phyloP scores from a whole-genome alignment of 2,113 vertebrate genomes.

The Apodemus speciosus region DNA sequence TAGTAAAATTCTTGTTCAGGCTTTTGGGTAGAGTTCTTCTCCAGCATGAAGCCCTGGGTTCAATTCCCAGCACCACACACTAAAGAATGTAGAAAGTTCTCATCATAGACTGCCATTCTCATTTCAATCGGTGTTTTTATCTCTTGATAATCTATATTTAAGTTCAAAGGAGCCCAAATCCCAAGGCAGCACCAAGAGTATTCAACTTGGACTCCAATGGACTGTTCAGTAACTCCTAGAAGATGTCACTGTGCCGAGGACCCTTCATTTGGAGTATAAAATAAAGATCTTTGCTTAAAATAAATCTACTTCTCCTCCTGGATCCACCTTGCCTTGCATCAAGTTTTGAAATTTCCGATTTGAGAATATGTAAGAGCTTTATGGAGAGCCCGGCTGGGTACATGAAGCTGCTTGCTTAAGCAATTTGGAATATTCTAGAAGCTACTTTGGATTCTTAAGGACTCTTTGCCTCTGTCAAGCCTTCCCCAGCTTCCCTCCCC shows the following conservation, averaged over 20 bases:
- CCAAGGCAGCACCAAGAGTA: background rate
- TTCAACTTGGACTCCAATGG: background rate
- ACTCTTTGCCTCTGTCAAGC: background rate
- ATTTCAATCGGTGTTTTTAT: background rate
- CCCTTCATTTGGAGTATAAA: background rate
- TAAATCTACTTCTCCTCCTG: background rate
- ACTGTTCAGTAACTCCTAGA: background rate
- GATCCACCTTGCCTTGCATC: background rate
- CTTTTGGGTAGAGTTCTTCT: background rate
- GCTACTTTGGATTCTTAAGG: background rate
- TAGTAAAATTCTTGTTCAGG: background rate
- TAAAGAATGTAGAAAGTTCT: background rate
- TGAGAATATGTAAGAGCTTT: constrained; percentile 19
- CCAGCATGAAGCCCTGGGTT: background rate
- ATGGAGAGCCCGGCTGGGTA: background rate
- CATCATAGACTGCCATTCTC: background rate
- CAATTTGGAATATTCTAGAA: background rate
- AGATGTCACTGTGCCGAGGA: background rate
- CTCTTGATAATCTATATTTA: background rate
- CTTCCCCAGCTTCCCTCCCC: background rate
- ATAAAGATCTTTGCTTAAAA: constrained; percentile 15
- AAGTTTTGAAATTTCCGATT: constrained; percentile 17
- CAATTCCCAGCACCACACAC: background rate
- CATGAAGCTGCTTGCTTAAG: background rate
- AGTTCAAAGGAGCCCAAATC: background rate